Evolutionary conservation across 2,113 vertebrate species (phyloP).

Genomic region (Columba livia): DNA sequence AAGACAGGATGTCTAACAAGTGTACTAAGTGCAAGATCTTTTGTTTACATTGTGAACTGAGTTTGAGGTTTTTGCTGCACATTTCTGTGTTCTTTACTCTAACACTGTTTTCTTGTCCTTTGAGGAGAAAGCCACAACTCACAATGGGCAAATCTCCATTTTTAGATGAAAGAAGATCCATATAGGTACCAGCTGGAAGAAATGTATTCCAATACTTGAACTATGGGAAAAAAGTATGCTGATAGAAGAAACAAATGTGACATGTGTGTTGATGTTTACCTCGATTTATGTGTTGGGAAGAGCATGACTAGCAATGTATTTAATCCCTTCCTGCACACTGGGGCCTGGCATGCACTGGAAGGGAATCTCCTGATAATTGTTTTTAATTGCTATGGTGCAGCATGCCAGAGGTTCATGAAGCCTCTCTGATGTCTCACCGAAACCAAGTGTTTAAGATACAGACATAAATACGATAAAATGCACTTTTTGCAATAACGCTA

Average conservation of each 20-base stretch:
- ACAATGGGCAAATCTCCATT: background rate
- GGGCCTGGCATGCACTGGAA: background rate
- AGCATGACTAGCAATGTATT: background rate
- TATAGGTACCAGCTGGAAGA: background rate
- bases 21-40: background rate
- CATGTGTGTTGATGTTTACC: background rate
- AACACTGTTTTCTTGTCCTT: background rate
- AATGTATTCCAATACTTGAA: background rate
- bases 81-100: background rate
- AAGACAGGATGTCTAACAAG: conserved; percentile 21
- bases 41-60: background rate
- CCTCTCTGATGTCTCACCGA: background rate
- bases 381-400: background rate
- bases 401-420: background rate
- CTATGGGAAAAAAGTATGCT: background rate
- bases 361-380: background rate
- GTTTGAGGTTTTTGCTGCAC: background rate
- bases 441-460: background rate
- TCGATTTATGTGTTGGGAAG: background rate
- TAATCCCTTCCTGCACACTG: background rate
- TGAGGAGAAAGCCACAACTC: background rate
- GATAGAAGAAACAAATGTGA: background rate
- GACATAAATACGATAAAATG: background rate
- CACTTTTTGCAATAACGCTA: background rate
- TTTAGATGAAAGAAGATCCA: background rate